phyloP scores from a whole-genome alignment of 2,888 invertebrate genomes.

The Nemoura dubitans region DNA sequence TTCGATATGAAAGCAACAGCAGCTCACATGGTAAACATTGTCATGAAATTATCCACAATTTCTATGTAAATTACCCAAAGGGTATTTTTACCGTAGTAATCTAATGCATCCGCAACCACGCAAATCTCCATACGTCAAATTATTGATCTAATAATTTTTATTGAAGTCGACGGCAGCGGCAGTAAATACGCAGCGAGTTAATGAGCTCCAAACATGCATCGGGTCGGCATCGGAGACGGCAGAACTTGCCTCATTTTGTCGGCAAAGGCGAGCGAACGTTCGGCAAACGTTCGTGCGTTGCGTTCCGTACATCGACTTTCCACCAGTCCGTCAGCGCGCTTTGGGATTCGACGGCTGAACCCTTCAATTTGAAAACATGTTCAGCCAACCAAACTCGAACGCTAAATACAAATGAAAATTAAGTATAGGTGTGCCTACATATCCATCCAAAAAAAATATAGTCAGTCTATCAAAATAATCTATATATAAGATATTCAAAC shows the following conservation, averaged over 20 bases:
- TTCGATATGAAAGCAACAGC: no score
- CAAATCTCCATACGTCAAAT: background rate
- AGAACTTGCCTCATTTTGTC: constrained; percentile 24
- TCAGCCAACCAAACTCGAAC: constrained; percentile 10
- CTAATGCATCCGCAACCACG: no score
- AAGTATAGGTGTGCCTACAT: constrained; percentile 41
- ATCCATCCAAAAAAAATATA: constrained; percentile 41
- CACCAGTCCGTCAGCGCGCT: constrained; percentile 13
- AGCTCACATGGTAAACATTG: no score
- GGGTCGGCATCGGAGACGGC: no score
- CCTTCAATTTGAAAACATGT: constrained; percentile 41
- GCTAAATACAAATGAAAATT: constrained; percentile 37
- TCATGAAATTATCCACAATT: no score
- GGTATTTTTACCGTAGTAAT: no score
- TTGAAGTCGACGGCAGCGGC: background rate
- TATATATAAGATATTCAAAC: constrained; percentile 35
- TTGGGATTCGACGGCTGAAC: constrained; percentile 44
- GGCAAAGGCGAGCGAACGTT: no score
- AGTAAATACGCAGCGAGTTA: background rate
- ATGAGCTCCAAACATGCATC: background rate
- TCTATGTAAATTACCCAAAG: no score
- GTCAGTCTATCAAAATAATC: constrained; percentile 42
- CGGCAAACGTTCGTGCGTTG: no score
- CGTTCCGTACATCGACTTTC: background rate
- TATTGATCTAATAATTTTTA: constrained; percentile 15